Evolutionary conservation across 2,113 vertebrate genomes (phyloP).

Genomic region (Dasyornis broadbenti): DNA sequence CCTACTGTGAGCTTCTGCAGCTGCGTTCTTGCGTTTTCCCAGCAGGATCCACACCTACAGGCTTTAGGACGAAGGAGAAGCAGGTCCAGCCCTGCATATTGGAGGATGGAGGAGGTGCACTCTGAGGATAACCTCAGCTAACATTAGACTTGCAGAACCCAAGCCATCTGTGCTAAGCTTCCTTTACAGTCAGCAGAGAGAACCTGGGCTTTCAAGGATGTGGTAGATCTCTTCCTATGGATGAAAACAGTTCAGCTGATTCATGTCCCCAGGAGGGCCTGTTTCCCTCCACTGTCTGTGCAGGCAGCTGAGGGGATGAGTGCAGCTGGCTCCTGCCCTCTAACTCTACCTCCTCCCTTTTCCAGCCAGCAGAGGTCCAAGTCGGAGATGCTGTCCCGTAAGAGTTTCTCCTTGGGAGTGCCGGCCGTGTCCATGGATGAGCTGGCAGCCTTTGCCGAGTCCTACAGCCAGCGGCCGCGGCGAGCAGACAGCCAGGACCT

Average conservation of each 20-base stretch:
- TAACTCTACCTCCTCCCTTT: neutral
- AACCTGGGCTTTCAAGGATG: neutral
- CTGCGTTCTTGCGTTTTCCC: neutral
- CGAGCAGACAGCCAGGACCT: slow-evolving; percentile 73
- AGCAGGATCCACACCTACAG: neutral
- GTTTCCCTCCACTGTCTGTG: neutral
- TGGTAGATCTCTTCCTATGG: neutral
- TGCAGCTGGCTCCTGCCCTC: neutral
- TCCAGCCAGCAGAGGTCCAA: slow-evolving; percentile 84
- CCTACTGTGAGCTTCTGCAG: neutral
- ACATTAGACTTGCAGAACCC: neutral
- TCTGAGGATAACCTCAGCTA: neutral
- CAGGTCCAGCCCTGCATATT: neutral
- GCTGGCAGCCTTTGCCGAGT: slow-evolving; percentile 87
- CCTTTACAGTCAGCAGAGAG: neutral
- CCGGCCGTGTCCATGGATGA: slow-evolving; percentile 91
- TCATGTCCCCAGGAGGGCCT: neutral
- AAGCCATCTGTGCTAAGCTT: neutral
- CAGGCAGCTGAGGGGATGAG: neutral
- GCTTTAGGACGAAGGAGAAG: neutral
- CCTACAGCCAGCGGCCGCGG: slow-evolving; percentile 76
- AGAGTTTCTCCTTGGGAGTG: slow-evolving; percentile 80
- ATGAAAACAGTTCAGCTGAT: neutral
- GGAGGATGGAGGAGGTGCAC: neutral
- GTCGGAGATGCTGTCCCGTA: slow-evolving; percentile 89